Conservation (phyloP, 2,888 invertebrate species). For the Timema cristinae region DNA sequence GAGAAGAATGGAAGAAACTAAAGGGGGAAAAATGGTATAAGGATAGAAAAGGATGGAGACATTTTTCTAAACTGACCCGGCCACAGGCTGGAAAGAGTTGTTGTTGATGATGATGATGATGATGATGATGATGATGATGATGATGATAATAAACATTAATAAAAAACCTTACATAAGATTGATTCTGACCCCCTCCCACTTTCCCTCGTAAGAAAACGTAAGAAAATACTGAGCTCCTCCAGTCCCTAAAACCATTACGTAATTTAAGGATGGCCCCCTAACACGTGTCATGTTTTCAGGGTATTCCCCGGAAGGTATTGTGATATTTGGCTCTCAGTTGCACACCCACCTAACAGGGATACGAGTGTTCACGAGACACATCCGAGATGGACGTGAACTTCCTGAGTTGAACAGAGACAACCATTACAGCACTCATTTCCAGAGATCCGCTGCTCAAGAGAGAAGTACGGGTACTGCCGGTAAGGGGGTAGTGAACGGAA, state of each 20-base stretch:
- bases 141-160: background rate
- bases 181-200: no score
- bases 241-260: no score
- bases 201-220: no score
- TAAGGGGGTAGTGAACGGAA: conserved; percentile 45
- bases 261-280: no score
- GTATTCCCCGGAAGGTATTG: conserved; percentile 80
- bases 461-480: conserved; percentile 78
- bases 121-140: background rate
- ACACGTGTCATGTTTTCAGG: conserved; percentile 48
- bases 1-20: no score
- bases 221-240: background rate
- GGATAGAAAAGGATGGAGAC: no score
- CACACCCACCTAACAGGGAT: conserved; percentile 94
- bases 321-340: conserved; percentile 92
- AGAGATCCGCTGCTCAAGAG: conserved; percentile 85
- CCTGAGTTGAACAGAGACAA: conserved; percentile 83
- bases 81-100: no score
- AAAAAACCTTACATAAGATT: no score
- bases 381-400: conserved; percentile 76
- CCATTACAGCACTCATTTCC: conserved; percentile 97
- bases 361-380: conserved; percentile 79
- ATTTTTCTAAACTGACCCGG: no score
- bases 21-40: no score
- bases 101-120: background rate